These are phyloP conservation scores for Lytechinus variegatus DNA, from an alignment of 35 echinoderm and acorn worm genomes.

Conservation along the genomic window DNA sequence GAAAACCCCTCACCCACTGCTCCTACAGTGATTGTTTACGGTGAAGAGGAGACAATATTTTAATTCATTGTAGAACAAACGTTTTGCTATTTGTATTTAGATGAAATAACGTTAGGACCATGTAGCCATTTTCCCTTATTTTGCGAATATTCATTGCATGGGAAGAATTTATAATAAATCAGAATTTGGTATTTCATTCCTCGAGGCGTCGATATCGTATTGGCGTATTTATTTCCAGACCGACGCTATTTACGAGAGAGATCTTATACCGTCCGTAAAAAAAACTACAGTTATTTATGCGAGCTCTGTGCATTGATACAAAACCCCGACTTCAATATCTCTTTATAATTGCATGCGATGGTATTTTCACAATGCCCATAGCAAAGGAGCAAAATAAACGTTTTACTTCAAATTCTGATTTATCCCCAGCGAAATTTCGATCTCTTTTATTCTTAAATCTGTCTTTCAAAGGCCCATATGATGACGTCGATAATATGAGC, in stretches of 20 bases:
- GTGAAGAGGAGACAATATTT: too few relatives aligned
- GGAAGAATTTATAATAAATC: too few relatives aligned
- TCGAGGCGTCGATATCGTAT: background rate
- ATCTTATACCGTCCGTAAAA: background rate
- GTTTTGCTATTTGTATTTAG: too few relatives aligned
- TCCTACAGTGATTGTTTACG: too few relatives aligned
- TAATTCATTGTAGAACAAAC: too few relatives aligned
- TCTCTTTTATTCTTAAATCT: background rate
- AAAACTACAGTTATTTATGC: background rate
- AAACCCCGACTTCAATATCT: background rate
- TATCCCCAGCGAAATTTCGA: background rate
- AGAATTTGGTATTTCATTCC: background rate
- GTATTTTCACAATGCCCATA: background rate
- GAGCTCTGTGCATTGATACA: background rate
- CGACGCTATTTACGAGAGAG: background rate
- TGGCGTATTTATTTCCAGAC: background rate
- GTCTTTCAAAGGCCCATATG: background rate
- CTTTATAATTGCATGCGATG: background rate
- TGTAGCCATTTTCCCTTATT: too few relatives aligned
- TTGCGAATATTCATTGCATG: too few relatives aligned
- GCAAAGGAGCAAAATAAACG: background rate
- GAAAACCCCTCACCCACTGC: too few relatives aligned
- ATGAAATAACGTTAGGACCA: too few relatives aligned
- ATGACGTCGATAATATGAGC: conserved; percentile 2
- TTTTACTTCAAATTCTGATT: background rate